A percentile compares a stretch with the other conserved stretches of the same genome.
phyloP scores from a whole-genome alignment of 2,797 vertebrate genomes.

The Telmatherina bonti region DNA sequence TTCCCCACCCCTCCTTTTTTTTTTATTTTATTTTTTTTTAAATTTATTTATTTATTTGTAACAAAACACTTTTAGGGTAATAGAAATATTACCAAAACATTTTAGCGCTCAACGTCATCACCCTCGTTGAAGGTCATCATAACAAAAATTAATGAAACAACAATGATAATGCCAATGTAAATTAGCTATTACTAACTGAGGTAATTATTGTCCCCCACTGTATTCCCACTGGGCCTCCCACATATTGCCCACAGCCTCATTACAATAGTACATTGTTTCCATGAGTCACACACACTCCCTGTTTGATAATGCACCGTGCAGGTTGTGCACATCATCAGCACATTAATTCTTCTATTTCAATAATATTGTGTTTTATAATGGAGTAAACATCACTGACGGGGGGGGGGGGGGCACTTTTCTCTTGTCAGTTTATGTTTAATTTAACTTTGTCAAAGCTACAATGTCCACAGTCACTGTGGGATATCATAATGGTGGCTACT shows the following conservation, averaged over 20 bases:
- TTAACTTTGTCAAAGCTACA: background rate
- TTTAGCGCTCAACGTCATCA: background rate
- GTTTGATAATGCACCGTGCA: slow-evolving; percentile 37
- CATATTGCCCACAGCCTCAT: slow-evolving; percentile 41
- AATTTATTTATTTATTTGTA: slow-evolving; percentile 7
- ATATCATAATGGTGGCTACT: background rate
- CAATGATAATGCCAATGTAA: slow-evolving; percentile 33
- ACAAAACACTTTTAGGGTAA: background rate
- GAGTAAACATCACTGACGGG: background rate
- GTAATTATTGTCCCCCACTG: slow-evolving; percentile 62
- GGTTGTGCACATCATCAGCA: slow-evolving; percentile 33
- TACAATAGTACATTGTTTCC: slow-evolving; percentile 45
- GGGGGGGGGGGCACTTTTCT: background rate
- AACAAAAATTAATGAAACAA: slow-evolving; percentile 7
- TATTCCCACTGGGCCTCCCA: slow-evolving; percentile 66
- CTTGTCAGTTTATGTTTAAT: background rate
- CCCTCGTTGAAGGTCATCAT: slow-evolving; percentile 10
- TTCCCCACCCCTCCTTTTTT: no score
- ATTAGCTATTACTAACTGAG: slow-evolving; percentile 49
- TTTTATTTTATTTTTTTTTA: no score
- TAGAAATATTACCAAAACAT: background rate
- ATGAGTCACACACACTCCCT: slow-evolving; percentile 42
- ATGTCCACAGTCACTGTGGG: background rate
- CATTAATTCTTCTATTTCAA: slow-evolving; percentile 4
- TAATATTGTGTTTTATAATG: slow-evolving; percentile 2